Conservation (phyloP, 2,113 vertebrate species). For the Campylomormyrus numenius region DNA sequence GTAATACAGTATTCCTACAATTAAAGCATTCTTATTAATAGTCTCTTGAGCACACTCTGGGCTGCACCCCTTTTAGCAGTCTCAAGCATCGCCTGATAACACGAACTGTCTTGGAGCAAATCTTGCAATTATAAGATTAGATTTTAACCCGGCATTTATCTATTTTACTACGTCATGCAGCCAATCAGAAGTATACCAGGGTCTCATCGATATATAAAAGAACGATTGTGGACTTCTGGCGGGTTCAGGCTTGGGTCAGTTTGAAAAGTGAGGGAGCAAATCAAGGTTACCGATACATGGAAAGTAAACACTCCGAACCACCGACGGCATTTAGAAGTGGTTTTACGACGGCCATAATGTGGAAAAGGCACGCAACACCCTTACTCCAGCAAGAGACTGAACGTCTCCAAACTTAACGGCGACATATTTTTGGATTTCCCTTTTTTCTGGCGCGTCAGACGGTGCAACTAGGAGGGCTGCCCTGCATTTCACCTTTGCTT, state of each 20-base stretch:
- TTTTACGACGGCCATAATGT: constrained; percentile 50
- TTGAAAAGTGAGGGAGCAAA: constrained; percentile 43
- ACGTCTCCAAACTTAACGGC: constrained; percentile 48
- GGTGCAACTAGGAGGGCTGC: constrained; percentile 29
- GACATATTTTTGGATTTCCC: constrained; percentile 35
- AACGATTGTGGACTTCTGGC: constrained; percentile 50
- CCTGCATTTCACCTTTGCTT: constrained; percentile 47
- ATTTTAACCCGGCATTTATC: constrained; percentile 53
- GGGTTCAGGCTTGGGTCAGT: constrained; percentile 79
- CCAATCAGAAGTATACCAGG: constrained; percentile 27
- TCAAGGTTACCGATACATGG: constrained; percentile 58
- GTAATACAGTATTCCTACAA: background rate
- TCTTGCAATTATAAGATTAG: constrained; percentile 22
- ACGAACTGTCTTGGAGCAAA: background rate
- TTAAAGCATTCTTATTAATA: background rate
- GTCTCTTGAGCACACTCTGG: background rate
- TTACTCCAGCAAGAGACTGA: constrained; percentile 40
- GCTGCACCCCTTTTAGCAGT: background rate
- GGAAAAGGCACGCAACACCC: constrained; percentile 33
- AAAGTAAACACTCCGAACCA: constrained; percentile 55
- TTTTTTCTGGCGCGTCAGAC: constrained; percentile 27
- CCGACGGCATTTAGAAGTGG: constrained; percentile 39
- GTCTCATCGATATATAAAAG: constrained; percentile 44
- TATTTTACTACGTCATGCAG: constrained; percentile 34
- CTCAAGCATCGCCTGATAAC: background rate